phyloP scores from a whole-genome alignment of 2,888 invertebrate genomes.

The Tromatobia lineatoria region DNA sequence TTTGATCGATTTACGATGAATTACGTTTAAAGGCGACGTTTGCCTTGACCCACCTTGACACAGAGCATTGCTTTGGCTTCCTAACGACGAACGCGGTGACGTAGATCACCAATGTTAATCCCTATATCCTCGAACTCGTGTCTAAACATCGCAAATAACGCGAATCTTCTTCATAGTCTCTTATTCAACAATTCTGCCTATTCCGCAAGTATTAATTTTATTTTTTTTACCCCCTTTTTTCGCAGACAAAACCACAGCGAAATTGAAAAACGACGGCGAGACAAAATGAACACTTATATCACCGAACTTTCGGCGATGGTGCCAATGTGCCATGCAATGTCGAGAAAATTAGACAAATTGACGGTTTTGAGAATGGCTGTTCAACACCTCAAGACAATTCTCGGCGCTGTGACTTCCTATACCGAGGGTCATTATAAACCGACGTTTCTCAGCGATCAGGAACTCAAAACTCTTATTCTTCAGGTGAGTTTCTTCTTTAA shows the following conservation, averaged over 20 bases:
- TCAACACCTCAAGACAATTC: conserved; percentile 94
- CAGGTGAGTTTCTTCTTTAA: conserved; percentile 86
- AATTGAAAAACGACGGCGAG: conserved; percentile 96
- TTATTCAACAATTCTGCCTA: neutral
- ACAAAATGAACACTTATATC: conserved; percentile 99
- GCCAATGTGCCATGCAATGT: conserved; percentile 97
- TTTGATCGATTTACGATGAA: conserved; percentile 20
- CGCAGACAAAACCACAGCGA: conserved; percentile 98
- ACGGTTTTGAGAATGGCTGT: conserved; percentile 96
- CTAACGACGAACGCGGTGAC: conserved; percentile 70
- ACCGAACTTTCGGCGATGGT: conserved; percentile 95
- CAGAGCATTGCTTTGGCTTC: conserved; percentile 61
- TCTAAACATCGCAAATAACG: conserved; percentile 38
- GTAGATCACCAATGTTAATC: conserved; percentile 67
- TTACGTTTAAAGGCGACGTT: conserved; percentile 63
- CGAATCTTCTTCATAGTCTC: neutral
- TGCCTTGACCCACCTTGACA: conserved; percentile 81
- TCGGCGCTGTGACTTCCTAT: conserved; percentile 91
- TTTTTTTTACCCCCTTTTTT: conserved; percentile 12
- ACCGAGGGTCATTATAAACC: conserved; percentile 93
- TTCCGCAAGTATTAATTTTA: neutral
- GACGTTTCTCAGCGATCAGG: conserved; percentile 94
- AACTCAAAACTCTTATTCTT: conserved; percentile 94
- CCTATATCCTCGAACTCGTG: conserved; percentile 9
- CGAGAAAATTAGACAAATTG: conserved; percentile 96